Evolutionary conservation across 2,888 invertebrate genomes (phyloP).

Genomic region (Agrotis segetum): DNA sequence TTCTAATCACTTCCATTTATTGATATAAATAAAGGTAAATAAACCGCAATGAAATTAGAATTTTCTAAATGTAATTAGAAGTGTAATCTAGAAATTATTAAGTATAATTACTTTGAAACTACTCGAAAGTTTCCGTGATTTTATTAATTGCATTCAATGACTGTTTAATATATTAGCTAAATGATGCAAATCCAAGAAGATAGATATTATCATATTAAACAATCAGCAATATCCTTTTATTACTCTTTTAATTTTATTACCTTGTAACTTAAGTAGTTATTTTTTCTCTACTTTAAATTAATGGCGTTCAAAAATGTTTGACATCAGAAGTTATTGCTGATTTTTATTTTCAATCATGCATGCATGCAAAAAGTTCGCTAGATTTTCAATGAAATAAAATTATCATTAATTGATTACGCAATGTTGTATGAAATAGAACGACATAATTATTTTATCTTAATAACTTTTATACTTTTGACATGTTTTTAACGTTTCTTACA

Average conservation of each 20-base stretch:
- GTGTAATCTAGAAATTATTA: background rate
- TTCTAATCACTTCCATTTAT: slow-evolving; percentile 5
- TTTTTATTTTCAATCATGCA: too few species aligned
- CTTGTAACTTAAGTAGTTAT: too few species aligned
- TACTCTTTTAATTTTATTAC: too few species aligned
- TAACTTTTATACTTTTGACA: background rate
- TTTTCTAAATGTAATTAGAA: background rate
- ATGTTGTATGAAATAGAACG: background rate
- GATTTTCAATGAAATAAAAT: background rate
- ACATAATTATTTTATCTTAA: background rate
- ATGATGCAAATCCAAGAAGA: too few species aligned
- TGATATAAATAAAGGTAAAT: slow-evolving; percentile 11
- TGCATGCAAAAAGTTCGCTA: background rate
- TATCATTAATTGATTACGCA: background rate
- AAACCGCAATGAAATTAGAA: slow-evolving; percentile 1
- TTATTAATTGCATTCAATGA: background rate
- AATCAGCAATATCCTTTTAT: too few species aligned
- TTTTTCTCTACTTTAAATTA: too few species aligned
- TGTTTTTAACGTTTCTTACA: too few species aligned
- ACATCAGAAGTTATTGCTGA: too few species aligned
- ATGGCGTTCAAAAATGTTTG: too few species aligned
- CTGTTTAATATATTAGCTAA: too few species aligned
- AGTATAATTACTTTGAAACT: background rate
- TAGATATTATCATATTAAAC: too few species aligned
- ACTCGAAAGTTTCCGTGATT: background rate